These are phyloP conservation scores for Hedychridium roseum DNA, from an alignment of 2,888 invertebrate species.

Conservation along the genomic window DNA sequence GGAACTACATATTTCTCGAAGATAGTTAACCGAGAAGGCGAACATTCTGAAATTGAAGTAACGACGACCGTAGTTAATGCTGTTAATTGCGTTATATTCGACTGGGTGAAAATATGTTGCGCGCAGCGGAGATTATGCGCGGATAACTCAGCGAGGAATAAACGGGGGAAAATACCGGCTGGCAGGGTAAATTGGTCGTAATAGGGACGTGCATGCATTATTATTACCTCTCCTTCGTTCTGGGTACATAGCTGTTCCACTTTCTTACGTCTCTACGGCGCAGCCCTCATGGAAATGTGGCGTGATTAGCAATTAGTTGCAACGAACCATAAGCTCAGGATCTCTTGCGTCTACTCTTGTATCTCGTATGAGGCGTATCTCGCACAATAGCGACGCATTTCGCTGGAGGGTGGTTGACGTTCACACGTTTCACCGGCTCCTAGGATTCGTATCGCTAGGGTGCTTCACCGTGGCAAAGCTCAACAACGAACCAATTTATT, in stretches of 20 bases:
- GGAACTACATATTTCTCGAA: too few species aligned
- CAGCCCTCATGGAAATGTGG: constrained; percentile 37
- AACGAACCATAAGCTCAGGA: constrained; percentile 25
- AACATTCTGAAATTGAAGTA: too few species aligned
- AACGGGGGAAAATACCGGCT: too few species aligned
- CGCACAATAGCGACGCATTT: too few species aligned
- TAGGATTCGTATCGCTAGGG: too few species aligned
- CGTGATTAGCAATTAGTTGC: constrained; percentile 42
- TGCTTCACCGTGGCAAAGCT: too few species aligned
- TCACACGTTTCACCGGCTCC: too few species aligned
- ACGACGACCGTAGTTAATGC: too few species aligned
- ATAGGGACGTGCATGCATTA: constrained; percentile 11
- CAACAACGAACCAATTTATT: too few species aligned
- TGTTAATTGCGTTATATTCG: too few species aligned
- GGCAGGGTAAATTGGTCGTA: constrained; percentile 19
- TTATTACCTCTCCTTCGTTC: constrained; percentile 1
- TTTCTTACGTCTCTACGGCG: constrained; percentile 6
- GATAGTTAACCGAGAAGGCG: too few species aligned
- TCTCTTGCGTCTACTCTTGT: not conserved
- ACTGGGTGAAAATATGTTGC: not conserved
- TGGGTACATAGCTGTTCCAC: constrained; percentile 4
- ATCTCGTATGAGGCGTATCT: constrained; percentile 21
- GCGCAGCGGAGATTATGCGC: not conserved
- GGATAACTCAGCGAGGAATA: not conserved
- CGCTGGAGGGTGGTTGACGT: too few species aligned